Percentiles rank a stretch among this genome's conserved stretches.
Evolutionary conservation across 2,888 invertebrate species (phyloP).

Genomic region (Parelbella ahira): DNA sequence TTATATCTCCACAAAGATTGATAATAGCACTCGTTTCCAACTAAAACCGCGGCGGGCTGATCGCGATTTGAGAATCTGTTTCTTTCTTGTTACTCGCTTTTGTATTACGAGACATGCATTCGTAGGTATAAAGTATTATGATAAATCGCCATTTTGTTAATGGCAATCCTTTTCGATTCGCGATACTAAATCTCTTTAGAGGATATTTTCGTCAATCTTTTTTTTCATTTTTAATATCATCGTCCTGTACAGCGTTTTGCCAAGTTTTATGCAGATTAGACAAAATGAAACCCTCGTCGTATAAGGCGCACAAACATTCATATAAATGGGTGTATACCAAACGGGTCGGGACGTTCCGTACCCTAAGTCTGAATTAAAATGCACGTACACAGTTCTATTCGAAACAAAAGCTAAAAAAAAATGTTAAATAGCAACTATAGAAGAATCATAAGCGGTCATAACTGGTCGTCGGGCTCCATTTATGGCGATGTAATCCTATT

Average conservation of each 20-base stretch:
- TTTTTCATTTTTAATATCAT: slow-evolving; percentile 20
- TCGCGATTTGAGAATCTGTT: slow-evolving; percentile 34
- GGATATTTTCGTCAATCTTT: too few relatives aligned
- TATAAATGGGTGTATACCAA: slow-evolving; percentile 9
- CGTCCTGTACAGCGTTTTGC: slow-evolving; percentile 10
- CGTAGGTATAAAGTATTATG: slow-evolving; percentile 34
- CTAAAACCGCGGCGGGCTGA: slow-evolving; percentile 36
- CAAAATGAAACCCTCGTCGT: slow-evolving; percentile 24
- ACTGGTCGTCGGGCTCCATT: slow-evolving; percentile 69
- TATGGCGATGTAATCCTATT: slow-evolving; percentile 76
- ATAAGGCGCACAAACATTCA: slow-evolving; percentile 19
- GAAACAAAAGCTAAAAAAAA: slow-evolving; percentile 76
- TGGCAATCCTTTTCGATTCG: slow-evolving; percentile 30
- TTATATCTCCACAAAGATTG: slow-evolving; percentile 57
- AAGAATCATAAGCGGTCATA: slow-evolving; percentile 71
- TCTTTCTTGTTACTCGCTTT: slow-evolving; percentile 33
- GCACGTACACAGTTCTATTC: slow-evolving; percentile 65
- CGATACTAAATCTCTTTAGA: slow-evolving; percentile 6
- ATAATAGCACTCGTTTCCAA: slow-evolving; percentile 43
- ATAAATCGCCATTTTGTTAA: slow-evolving; percentile 32
- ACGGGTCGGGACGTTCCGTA: slow-evolving; percentile 16
- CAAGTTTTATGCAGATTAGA: slow-evolving; percentile 14
- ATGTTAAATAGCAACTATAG: slow-evolving; percentile 59
- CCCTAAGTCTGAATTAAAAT: slow-evolving; percentile 71
- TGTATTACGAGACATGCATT: slow-evolving; percentile 32